Base-by-base conservation (phyloP, 2,797 vertebrate genomes). In the Micrastur ruficollis region DNA sequence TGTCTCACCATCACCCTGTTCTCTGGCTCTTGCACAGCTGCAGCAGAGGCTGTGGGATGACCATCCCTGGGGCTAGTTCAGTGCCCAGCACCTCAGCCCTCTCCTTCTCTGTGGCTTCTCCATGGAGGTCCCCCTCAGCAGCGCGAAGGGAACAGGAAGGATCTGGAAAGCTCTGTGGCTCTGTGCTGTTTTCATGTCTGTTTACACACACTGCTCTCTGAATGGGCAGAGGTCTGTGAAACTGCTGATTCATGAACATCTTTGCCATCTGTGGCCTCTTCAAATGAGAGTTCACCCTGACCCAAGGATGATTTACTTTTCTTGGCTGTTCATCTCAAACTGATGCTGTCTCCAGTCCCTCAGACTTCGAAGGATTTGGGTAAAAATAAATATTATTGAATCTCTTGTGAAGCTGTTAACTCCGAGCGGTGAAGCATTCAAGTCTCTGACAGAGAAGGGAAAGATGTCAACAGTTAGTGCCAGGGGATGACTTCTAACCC, bases 281-380 rank as follows among this genome's bases (percentile, higher is more conserved):
- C 86, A 95, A 91, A 93, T 55, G 50, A 85, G 21, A 74, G 72
- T 40, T 91, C 66, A 62, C 72, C 29, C 87, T 62, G 74, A 89
- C 61, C 46, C 79, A 78, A 87, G 75, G 90, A 89, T 87, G 55
- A 91, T 96, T 94, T 95, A 93, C 84, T 94, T 94, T 83, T 94
- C 78, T 92, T 92, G 95, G 86, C 61, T 87, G 42, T 32, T 94
- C 65, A 62, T 56, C 72, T 85, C 81, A 84, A 90, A 93, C 59
- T 89, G 81, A 72, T 66, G 58, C 53, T 92, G 81, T 58, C 94
- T 94, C 89, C 74, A 96, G 73, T 53, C 34, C 58, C 81, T 85
- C 72, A 76, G 90, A 93, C 49, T 87, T 59, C 7, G 27, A 96
- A 46, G 59, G 65, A 93, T 86, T 96, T 91, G 75, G 63, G 46